Conservation (phyloP, 2,113 vertebrate species). For the Platysteira castanea region DNA sequence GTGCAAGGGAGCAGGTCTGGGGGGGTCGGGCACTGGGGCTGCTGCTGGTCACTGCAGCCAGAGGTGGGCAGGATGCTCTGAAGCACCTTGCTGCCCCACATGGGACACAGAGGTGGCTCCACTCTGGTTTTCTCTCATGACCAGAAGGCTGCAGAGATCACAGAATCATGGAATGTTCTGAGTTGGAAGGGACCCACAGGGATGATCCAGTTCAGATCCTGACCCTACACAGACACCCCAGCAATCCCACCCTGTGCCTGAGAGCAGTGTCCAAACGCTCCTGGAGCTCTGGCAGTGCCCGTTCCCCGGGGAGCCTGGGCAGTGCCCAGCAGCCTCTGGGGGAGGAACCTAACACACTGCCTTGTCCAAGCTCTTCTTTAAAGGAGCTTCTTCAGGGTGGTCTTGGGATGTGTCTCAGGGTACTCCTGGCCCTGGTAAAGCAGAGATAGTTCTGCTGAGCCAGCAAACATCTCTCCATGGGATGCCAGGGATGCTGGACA, state of each 20-base stretch:
- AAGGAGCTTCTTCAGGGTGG: background rate
- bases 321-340: background rate
- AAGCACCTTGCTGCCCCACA: fast-evolving
- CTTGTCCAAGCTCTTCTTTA: background rate
- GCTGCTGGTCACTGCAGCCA: fast-evolving
- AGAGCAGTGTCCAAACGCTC: fast-evolving
- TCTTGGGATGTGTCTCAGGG: background rate
- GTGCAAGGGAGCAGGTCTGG: fast-evolving
- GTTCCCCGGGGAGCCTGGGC: background rate
- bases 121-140: fast-evolving
- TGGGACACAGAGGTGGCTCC: background rate
- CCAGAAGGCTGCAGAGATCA: background rate
- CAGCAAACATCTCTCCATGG: background rate
- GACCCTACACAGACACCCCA: background rate
- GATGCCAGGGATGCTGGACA: background rate
- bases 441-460: background rate
- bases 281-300: background rate
- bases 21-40: fast-evolving
- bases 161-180: background rate
- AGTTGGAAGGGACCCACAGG: background rate
- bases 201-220: background rate
- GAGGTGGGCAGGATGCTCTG: background rate
- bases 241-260: background rate
- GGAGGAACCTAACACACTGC: background rate
- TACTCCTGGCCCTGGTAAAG: background rate